These are phyloP conservation scores for Endotricha flammealis DNA, from an alignment of 2,888 invertebrate species.

Conservation along the genomic window DNA sequence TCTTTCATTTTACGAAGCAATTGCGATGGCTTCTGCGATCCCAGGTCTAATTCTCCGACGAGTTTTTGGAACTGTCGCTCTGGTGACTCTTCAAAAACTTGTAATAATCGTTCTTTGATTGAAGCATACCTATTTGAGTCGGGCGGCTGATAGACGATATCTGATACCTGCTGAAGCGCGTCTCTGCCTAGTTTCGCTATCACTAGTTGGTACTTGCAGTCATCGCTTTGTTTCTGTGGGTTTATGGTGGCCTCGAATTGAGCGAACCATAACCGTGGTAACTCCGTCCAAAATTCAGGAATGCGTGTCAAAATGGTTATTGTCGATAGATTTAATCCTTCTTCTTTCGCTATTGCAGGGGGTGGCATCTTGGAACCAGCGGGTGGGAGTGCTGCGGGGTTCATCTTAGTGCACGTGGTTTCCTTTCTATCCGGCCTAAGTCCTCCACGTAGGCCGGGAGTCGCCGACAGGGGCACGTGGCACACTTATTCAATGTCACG, in stretches of 20 bases:
- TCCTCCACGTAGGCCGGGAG: no score
- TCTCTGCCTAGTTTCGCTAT: constrained; percentile 13
- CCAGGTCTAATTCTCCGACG: constrained; percentile 6
- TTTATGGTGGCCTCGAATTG: constrained; percentile 6
- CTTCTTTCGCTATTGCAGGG: no score
- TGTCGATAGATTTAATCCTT: no score
- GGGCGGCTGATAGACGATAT: constrained; percentile 14
- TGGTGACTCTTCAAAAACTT: constrained; percentile 9
- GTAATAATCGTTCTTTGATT: constrained; percentile 11
- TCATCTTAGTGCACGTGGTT: no score
- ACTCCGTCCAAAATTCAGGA: constrained; percentile 14
- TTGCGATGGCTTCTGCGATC: constrained; percentile 7
- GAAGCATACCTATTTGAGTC: constrained; percentile 9
- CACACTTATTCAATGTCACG: no score
- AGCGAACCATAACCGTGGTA: constrained; percentile 17
- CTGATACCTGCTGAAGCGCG: constrained; percentile 14
- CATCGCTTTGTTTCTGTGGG: background rate
- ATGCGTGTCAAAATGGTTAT: constrained; percentile 10
- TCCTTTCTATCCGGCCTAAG: no score
- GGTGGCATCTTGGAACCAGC: no score
- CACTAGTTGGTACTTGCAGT: constrained; percentile 7
- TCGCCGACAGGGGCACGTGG: no score
- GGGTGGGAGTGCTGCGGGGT: no score
- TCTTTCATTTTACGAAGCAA: constrained; percentile 7
- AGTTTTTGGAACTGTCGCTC: constrained; percentile 8